Evolutionary conservation across 2,113 vertebrate species (phyloP).

Genomic region (Telmatochromis brichardi): DNA sequence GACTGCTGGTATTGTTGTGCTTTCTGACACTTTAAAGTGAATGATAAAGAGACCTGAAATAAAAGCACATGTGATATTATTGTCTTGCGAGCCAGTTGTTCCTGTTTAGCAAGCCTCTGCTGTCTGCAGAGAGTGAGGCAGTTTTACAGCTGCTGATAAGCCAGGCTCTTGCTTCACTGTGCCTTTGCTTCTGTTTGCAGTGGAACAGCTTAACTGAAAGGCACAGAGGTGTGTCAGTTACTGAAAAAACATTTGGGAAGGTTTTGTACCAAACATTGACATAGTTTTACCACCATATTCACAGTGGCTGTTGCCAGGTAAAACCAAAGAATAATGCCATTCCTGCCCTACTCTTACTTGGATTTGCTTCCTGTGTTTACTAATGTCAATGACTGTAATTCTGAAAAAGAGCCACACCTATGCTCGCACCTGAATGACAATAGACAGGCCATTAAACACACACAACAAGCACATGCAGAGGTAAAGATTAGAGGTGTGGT

Average conservation of each 20-base stretch:
- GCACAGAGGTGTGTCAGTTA: not conserved
- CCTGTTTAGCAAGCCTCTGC: not conserved
- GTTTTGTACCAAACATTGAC: not conserved
- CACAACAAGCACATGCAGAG: not conserved
- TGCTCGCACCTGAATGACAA: not conserved
- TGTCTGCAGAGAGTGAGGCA: not conserved
- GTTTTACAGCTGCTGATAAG: not conserved
- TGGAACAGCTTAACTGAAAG: not conserved
- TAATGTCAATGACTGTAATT: slow-evolving; percentile 27
- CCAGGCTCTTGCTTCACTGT: not conserved
- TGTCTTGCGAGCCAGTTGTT: not conserved
- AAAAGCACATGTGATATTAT: not conserved
- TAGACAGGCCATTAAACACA: slow-evolving; percentile 1
- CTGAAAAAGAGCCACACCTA: slow-evolving; percentile 22
- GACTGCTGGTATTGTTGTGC: not conserved
- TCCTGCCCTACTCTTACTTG: not conserved
- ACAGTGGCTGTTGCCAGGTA: not conserved
- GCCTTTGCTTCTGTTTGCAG: not conserved
- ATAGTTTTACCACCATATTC: not conserved
- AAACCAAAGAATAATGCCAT: not conserved
- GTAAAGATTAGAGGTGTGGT: slow-evolving; percentile 36
- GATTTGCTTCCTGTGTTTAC: not conserved
- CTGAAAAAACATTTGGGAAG: not conserved
- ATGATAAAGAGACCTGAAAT: not conserved
- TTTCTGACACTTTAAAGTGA: not conserved